These are phyloP conservation scores for Zaprionus davidi DNA, from an alignment of 1,140 invertebrate species.

Conservation along the genomic window DNA sequence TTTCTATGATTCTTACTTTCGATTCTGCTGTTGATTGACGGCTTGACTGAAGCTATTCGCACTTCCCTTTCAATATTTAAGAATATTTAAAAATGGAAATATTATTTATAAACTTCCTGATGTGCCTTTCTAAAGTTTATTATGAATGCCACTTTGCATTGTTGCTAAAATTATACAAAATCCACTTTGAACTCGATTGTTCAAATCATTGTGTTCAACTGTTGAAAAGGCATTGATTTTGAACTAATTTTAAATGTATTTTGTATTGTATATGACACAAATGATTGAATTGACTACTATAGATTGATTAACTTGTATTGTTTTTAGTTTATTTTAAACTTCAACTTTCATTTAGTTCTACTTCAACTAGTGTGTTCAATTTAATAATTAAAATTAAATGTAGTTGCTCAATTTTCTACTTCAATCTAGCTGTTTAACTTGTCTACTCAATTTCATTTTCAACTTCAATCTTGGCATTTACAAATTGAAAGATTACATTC, in stretches of 20 bases:
- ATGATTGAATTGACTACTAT: not conserved
- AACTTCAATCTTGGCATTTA: too few species aligned
- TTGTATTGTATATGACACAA: not conserved
- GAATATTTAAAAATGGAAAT: not conserved
- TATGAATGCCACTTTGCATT: not conserved
- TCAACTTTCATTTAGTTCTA: not conserved
- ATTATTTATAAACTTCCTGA: constrained; percentile 1
- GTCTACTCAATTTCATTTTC: too few species aligned
- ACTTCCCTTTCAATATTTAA: not conserved
- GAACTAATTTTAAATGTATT: not conserved
- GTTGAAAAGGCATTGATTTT: not conserved
- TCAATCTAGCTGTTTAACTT: not conserved
- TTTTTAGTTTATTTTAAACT: not conserved
- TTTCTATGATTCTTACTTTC: not conserved
- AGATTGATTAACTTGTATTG: not conserved
- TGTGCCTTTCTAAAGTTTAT: not conserved
- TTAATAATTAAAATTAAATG: too few species aligned
- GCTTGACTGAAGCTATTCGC: not conserved
- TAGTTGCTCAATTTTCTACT: not conserved
- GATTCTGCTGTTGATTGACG: not conserved
- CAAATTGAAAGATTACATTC: too few species aligned
- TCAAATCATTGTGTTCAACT: not conserved
- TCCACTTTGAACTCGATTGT: not conserved
- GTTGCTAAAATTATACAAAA: not conserved
- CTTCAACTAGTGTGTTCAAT: not conserved